These are phyloP conservation scores for Apoderus coryli DNA, from an alignment of 2,888 invertebrate species.

Conservation along the genomic window DNA sequence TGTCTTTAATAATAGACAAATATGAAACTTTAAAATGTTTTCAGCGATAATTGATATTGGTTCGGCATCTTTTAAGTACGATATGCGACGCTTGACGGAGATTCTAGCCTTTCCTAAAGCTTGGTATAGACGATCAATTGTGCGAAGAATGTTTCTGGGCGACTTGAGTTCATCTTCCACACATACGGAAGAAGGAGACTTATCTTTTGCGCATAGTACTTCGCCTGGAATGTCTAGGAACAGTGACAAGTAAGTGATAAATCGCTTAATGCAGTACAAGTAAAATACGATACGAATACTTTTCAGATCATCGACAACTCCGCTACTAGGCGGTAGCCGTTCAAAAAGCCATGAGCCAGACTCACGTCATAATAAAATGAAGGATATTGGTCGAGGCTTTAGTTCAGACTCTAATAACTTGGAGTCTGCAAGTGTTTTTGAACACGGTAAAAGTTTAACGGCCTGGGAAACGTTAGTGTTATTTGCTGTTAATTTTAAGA, in stretches of 20 bases:
- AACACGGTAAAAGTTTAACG: slow-evolving; percentile 49
- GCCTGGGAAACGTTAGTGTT: slow-evolving; percentile 94
- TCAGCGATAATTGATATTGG: slow-evolving; percentile 91
- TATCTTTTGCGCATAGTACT: slow-evolving; percentile 15
- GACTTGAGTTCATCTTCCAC: slow-evolving; percentile 56
- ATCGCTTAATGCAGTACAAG: not conserved
- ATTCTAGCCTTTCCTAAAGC: slow-evolving; percentile 97
- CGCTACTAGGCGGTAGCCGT: slow-evolving; percentile 13
- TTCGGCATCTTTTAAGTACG: slow-evolving; percentile 93
- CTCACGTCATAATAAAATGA: slow-evolving; percentile 33
- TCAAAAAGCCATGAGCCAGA: slow-evolving; percentile 25
- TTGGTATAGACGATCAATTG: slow-evolving; percentile 93
- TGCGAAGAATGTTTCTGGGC: slow-evolving; percentile 81
- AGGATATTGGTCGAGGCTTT: slow-evolving; percentile 40
- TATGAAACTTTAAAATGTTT: no score
- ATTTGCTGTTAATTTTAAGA: slow-evolving; percentile 91
- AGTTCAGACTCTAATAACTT: slow-evolving; percentile 36
- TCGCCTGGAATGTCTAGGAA: slow-evolving; percentile 20
- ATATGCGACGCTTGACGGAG: slow-evolving; percentile 93
- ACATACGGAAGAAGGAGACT: slow-evolving; percentile 28
- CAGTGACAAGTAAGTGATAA: slow-evolving; percentile 22
- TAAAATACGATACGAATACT: no score
- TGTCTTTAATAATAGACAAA: slow-evolving; percentile 1
- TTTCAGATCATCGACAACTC: slow-evolving; percentile 13
- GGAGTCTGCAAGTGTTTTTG: slow-evolving; percentile 41